Conservation (phyloP, 2,797 vertebrate genomes). For the Cetoscarus ocellatus region DNA sequence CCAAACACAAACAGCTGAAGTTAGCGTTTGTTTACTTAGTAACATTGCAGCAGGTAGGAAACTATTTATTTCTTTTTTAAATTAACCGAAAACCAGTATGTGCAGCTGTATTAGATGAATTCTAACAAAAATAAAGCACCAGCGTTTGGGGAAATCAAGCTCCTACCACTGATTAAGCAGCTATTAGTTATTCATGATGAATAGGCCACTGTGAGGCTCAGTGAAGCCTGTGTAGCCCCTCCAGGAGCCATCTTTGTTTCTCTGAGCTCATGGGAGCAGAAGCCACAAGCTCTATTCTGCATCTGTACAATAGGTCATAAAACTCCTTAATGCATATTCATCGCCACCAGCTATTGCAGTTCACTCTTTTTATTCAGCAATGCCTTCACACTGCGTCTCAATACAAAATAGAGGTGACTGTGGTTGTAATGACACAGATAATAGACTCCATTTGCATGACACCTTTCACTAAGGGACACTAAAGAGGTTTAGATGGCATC, state of each 20-base stretch:
- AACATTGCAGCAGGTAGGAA: no score
- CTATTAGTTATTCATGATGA: constrained; percentile 69
- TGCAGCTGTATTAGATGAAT: constrained; percentile 33
- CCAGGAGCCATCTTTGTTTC: constrained; percentile 71
- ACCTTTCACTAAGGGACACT: constrained; percentile 71
- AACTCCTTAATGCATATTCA: constrained; percentile 63
- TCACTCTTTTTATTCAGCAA: constrained; percentile 53
- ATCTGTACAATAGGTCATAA: constrained; percentile 74
- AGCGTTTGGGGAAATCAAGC: constrained; percentile 73
- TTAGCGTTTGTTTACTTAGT: no score
- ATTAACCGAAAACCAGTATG: constrained; percentile 39
- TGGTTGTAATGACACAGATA: constrained; percentile 64
- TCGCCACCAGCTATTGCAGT: constrained; percentile 53
- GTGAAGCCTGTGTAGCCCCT: constrained; percentile 46
- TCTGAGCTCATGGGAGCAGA: constrained; percentile 62
- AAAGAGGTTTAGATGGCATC: constrained; percentile 69
- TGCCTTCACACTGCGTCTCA: constrained; percentile 42
- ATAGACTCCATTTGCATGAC: constrained; percentile 76
- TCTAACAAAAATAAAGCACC: constrained; percentile 53
- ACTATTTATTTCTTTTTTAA: no score
- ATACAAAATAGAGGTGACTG: constrained; percentile 43
- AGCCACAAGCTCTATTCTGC: constrained; percentile 54
- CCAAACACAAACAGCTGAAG: no score
- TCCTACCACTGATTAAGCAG: constrained; percentile 65
- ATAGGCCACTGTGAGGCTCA: constrained; percentile 32